Evolutionary conservation across 2,797 vertebrate species (phyloP).

Genomic region (Muraenolepis orangiensis): DNA sequence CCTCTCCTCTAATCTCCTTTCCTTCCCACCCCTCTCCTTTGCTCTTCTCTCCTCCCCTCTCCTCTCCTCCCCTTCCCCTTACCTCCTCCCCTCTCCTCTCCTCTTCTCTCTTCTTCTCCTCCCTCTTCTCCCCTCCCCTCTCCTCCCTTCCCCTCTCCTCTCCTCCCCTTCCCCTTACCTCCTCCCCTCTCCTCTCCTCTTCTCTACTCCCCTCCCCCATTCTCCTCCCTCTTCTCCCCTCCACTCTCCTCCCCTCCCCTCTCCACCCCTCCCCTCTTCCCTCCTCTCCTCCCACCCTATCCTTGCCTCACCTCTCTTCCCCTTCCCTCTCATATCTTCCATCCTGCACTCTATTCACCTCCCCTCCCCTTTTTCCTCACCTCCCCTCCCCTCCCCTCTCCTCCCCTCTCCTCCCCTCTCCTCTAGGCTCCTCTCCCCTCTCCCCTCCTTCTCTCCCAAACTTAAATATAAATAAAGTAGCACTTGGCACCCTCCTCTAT

Average conservation of each 20-base stretch:
- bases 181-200: background rate
- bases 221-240: background rate
- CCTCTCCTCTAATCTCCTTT: background rate
- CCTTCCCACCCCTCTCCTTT: background rate
- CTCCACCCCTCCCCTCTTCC: background rate
- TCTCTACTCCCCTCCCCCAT: conserved; percentile 3
- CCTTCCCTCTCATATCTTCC: background rate
- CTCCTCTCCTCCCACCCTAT: no score
- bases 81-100: no score
- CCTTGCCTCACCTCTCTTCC: no score
- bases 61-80: no score
- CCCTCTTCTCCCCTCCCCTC: background rate
- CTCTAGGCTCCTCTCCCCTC: background rate
- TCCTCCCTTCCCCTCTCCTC: background rate
- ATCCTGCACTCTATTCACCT: conserved; percentile 7
- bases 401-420: background rate
- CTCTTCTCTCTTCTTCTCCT: no score
- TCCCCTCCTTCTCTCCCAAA: background rate
- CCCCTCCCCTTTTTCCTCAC: background rate
- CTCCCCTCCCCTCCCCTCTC: background rate
- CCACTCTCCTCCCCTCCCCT: background rate
- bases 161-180: no score
- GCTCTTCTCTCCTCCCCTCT: no score
- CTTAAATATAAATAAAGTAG: background rate
- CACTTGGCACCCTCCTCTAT: conserved; percentile 33